phyloP scores from a whole-genome alignment of 2,888 invertebrate species.

The Thecocarcelia acutangulata region DNA sequence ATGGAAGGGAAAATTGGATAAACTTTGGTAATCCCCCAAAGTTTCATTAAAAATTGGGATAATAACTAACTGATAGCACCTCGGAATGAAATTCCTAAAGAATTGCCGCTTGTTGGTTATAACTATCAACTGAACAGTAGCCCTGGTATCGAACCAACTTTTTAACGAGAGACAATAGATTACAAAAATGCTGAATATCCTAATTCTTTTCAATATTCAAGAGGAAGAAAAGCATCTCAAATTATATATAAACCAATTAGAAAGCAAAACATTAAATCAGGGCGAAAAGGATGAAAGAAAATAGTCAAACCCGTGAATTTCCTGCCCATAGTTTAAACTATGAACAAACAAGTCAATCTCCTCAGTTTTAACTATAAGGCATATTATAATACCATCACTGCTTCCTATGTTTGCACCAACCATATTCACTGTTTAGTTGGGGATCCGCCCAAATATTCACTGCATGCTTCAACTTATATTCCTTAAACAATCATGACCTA shows the following conservation, averaged over 20 bases:
- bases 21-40: conserved; percentile 24
- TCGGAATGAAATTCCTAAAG: conserved; percentile 12
- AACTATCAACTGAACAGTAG: not conserved
- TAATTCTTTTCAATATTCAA: not conserved
- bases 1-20: not conserved
- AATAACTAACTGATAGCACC: not conserved
- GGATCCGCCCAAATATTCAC: conserved; percentile 39
- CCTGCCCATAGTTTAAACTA: not conserved
- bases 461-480: conserved; percentile 16
- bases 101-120: not conserved
- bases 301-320: conserved; percentile 2
- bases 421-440: conserved; percentile 1
- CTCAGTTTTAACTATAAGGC: conserved; percentile 47
- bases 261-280: conserved; percentile 24
- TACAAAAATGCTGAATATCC: conserved; percentile 16
- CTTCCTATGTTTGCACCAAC: not conserved
- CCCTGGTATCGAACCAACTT: not conserved
- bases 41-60: conserved; percentile 1
- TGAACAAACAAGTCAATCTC: conserved; percentile 17
- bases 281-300: conserved; percentile 22
- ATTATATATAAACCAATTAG: conserved; percentile 77
- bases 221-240: conserved; percentile 68
- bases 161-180: not conserved
- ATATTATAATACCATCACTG: conserved; percentile 43
- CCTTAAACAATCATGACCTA: conserved; percentile 7